Evolutionary conservation across 2,797 vertebrate species (phyloP).

Genomic region (Brachyalestes nurse): DNA sequence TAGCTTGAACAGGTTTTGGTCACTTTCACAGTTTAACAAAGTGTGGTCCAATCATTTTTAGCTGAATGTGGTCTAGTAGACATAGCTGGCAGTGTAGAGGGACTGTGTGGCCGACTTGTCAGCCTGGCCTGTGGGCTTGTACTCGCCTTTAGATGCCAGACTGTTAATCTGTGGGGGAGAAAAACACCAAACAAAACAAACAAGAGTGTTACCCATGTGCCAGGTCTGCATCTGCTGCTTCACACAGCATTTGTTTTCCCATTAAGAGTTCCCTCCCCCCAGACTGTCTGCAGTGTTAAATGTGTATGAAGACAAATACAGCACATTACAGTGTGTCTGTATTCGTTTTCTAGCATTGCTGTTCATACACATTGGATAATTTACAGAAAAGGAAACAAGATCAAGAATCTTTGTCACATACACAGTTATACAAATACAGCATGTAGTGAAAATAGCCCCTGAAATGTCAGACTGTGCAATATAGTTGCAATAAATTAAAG

Average conservation of each 20-base stretch:
- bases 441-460: no score
- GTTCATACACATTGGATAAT: no score
- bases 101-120: constrained; percentile 85
- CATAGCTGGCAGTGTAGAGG: constrained; percentile 89
- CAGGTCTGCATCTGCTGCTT: constrained; percentile 27
- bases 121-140: constrained; percentile 82
- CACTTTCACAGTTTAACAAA: constrained; percentile 5
- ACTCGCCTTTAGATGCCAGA: constrained; percentile 90
- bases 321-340: not conserved
- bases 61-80: constrained; percentile 78
- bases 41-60: constrained; percentile 19
- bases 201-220: constrained; percentile 11
- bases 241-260: not conserved
- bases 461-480: no score
- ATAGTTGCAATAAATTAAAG: no score
- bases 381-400: no score
- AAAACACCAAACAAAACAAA: constrained; percentile 24
- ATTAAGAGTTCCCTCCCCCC: not conserved
- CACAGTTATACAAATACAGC: no score
- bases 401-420: no score
- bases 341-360: no score
- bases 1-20: constrained; percentile 32
- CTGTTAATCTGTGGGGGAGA: constrained; percentile 84
- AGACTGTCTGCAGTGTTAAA: not conserved
- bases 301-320: not conserved